Evolutionary conservation across 2,113 vertebrate genomes (phyloP), one percentile per base, ranked within the genome.

Genomic region (Morone chrysops): DNA sequence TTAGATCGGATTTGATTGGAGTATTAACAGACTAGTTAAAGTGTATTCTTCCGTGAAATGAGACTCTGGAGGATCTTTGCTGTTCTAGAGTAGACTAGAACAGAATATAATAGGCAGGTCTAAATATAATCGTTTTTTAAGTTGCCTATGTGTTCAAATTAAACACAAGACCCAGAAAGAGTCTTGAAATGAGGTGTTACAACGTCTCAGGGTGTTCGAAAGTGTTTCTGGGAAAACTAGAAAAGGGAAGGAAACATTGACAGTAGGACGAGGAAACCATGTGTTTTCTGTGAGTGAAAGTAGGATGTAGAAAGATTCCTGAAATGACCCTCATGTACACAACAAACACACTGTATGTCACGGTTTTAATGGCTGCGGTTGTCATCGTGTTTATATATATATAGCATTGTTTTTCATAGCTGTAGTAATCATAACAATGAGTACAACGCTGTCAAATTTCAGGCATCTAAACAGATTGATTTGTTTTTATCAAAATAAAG

Each of bases 241-340:
- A 87, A 84, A 85, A 56, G 68, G 69, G 77, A 89, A 88, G 70
- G 85, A 87, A 84, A 71, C 50, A 36, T 3, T 87, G 40, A 87
- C 53, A 51, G 67, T 6, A 59, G 65, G 83, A 69, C 56, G 77
- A 80, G 56, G 84, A 84, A 80, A 75, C 69, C 63, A 31, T 50
- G 50, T 81, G 62, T 73, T 73, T 61, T 69, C 68, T 75, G 25
- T 72, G 56, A 78, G 41, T 87, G n/a, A 83, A 80, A 70, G 60
- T n/a, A 66, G 14, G 6, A 3, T 20, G 60, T 75, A 70, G 22
- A 80, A 31, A 68, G 22, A 69, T 68, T 63, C 60, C 53, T n/a
- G 22, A n/a, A 8, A 51, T 38, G 51, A 75, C 67, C 45, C 31
- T 31, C 3, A 63, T 45, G 66, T 50, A 43, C 54, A 54, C 36